phyloP scores from a whole-genome alignment of 1,140 invertebrate species.

The Drosophila kepulauana region DNA sequence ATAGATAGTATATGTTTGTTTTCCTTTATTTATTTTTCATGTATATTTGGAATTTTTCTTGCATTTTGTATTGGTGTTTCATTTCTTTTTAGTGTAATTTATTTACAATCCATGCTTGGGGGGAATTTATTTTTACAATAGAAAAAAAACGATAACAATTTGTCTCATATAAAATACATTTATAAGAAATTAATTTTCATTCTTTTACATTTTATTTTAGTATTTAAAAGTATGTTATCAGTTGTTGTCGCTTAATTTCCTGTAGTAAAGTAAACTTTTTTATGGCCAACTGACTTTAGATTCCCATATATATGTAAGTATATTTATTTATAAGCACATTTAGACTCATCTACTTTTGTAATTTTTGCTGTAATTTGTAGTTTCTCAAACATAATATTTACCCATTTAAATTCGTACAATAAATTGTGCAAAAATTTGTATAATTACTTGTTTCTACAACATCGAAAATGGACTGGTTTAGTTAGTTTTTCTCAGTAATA shows the following conservation, averaged over 20 bases:
- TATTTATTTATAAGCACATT: conserved; percentile 62
- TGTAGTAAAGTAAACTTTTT: conserved; percentile 66
- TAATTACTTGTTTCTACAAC: conserved; percentile 58
- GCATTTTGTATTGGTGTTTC: conserved; percentile 10
- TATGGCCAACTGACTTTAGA: conserved; percentile 61
- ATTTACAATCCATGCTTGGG: conserved; percentile 32
- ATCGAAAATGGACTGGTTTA: conserved; percentile 76
- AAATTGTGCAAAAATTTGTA: conserved; percentile 47
- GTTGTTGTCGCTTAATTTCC: conserved; percentile 44
- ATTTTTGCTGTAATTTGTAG: conserved; percentile 31
- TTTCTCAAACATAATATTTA: conserved; percentile 22
- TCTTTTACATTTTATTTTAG: conserved; percentile 27
- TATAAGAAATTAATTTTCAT: conserved; percentile 67
- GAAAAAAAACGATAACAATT: conserved; percentile 54
- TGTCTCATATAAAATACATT: conserved; percentile 58
- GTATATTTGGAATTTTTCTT: conserved; percentile 68
- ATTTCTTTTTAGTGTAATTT: conserved; percentile 41
- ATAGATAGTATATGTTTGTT: conserved; percentile 3
- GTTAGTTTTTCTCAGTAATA: too few species aligned
- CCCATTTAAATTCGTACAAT: conserved; percentile 66
- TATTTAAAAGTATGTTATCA: conserved; percentile 48
- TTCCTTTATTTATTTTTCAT: conserved; percentile 23
- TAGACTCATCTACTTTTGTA: conserved; percentile 50
- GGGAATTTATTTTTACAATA: conserved; percentile 33
- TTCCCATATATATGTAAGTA: conserved; percentile 24